Conservation (phyloP, 2,888 invertebrate genomes). For the Epinotia brunnichana region DNA sequence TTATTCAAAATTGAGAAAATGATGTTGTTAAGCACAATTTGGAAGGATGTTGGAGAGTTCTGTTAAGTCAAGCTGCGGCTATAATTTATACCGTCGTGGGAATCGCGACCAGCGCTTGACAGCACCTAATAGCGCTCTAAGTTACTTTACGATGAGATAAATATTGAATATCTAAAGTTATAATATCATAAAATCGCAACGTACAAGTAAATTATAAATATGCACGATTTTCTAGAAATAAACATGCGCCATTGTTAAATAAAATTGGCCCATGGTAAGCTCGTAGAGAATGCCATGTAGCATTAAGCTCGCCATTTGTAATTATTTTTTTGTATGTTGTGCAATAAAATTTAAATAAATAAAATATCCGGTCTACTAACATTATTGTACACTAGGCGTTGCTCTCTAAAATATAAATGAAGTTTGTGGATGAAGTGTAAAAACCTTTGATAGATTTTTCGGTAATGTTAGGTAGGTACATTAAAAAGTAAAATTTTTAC, state of each 20-base stretch:
- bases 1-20: conserved; percentile 27
- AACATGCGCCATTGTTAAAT: neutral
- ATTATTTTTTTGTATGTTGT: no score
- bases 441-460: no score
- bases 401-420: neutral
- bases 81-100: conserved; percentile 41
- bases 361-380: neutral
- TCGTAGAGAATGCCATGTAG: no score
- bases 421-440: neutral
- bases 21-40: conserved; percentile 35
- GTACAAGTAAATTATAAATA: neutral
- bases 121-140: conserved; percentile 41
- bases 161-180: conserved; percentile 31
- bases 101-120: conserved; percentile 39
- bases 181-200: conserved; percentile 15
- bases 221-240: neutral
- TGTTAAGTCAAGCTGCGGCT: conserved; percentile 20
- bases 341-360: no score
- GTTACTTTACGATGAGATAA: conserved; percentile 34
- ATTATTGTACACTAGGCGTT: neutral
- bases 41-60: conserved; percentile 23
- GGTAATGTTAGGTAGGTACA: no score
- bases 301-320: no score
- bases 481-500: no score
- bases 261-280: no score